Base-by-base conservation (phyloP, 2,888 invertebrate species). In the Altica lythri region DNA sequence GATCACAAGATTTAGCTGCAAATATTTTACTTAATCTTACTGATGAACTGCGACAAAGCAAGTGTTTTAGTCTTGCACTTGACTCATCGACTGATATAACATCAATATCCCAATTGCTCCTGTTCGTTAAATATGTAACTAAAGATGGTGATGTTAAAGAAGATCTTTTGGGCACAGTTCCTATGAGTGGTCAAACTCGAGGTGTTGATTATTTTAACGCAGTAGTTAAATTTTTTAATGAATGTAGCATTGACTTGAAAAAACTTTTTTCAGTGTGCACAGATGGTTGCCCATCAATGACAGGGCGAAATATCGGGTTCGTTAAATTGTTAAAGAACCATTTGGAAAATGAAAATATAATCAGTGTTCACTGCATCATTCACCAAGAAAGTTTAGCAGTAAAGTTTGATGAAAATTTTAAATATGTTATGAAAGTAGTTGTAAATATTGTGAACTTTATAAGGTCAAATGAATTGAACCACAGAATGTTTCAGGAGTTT, bases 261-360 rank as follows among this genome's bases (percentile, higher is more conserved):
- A 8, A 16, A 12, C 10, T 34, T 34, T 10, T 34, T 13, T 10
- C 34, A 34, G 12, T 13, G 14, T 10, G 34, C 34, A 34, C 34
- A 34, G 34, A 10, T 13, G 34, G 14, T 10, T 34, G 12, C 34
- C 29, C 29, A 29, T 29, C 29, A 29, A 29, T 29, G 29, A 29
- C 29, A 29, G 29, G 29, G 29, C 29, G 9, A 29, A 29, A 29
- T 29, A 29, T 29, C 29, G 29, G 29, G 29, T 10, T 29, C 4
- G n/a, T n/a, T n/a, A n/a, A n/a, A n/a, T n/a, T n/a, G n/a, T 29
- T 4, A 29, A 29, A 29, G 8, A 29, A 2, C 29, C 29, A 4
- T 29, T 29, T 34, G 6, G 34, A 34, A 34, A 34, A 34, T 34
- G 34, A 34, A 34, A 34, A 34, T 34, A 34, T 34, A 34, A 12